A percentile compares a stretch with the other conserved stretches of the same genome.
These are phyloP conservation scores for Drosophila tropicalis DNA, from an alignment of 1,140 invertebrate species.

Conservation along the genomic window DNA sequence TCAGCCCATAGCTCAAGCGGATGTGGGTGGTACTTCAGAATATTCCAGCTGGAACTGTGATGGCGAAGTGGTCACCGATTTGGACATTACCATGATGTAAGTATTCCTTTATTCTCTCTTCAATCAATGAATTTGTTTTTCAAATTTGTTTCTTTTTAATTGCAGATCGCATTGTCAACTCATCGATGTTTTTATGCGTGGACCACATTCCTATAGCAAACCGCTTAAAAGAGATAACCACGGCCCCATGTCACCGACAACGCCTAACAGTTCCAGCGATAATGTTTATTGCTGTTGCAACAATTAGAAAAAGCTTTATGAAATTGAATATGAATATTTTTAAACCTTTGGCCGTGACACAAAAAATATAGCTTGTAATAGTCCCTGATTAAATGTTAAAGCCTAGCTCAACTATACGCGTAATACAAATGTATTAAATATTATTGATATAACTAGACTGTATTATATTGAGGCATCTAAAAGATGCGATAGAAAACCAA, in stretches of 20 bases:
- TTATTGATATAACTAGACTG: slow-evolving; percentile 63
- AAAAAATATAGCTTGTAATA: slow-evolving; percentile 54
- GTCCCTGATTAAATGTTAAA: slow-evolving; percentile 44
- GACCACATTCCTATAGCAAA: slow-evolving; percentile 79
- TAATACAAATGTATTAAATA: slow-evolving; percentile 17
- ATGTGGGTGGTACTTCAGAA: slow-evolving; percentile 30
- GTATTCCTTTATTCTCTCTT: background rate
- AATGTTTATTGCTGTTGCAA: slow-evolving; percentile 75
- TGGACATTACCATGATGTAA: slow-evolving; percentile 89
- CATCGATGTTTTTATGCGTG: slow-evolving; percentile 85
- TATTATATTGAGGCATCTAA: slow-evolving; percentile 64
- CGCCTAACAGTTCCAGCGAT: slow-evolving; percentile 66
- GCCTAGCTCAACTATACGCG: slow-evolving; percentile 37
- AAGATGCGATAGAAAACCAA: slow-evolving; percentile 47
- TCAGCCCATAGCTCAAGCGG: slow-evolving; percentile 60
- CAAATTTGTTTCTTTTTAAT: background rate
- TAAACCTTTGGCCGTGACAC: slow-evolving; percentile 67
- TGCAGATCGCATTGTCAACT: slow-evolving; percentile 85
- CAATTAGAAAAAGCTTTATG: slow-evolving; percentile 54
- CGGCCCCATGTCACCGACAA: slow-evolving; percentile 46
- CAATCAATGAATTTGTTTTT: background rate
- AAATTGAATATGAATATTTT: slow-evolving; percentile 45
- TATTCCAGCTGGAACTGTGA: slow-evolving; percentile 93
- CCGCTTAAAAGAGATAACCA: slow-evolving; percentile 41
- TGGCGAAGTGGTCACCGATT: slow-evolving; percentile 89